Evolutionary conservation across 2,113 vertebrate genomes (phyloP).

Genomic region (Ibidorhyncha struthersii): DNA sequence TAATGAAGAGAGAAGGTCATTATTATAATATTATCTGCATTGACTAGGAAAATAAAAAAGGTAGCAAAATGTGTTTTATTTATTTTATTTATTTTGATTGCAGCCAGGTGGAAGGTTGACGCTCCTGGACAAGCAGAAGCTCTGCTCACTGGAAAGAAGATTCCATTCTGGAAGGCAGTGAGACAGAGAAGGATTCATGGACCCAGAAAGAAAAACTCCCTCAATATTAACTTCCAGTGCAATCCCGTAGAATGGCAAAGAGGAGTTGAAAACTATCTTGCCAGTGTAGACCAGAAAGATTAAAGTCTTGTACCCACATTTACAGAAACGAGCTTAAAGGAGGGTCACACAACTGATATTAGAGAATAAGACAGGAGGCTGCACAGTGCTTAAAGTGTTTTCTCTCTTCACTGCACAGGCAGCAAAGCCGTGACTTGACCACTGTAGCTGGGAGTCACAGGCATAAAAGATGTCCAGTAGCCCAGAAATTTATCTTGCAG

Average conservation of each 20-base stretch:
- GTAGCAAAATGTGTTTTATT: background rate
- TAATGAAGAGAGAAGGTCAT: background rate
- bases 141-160: background rate
- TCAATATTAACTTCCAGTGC: background rate
- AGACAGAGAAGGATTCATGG: background rate
- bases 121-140: background rate
- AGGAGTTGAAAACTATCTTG: background rate
- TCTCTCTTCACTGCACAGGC: background rate
- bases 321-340: background rate
- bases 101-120: background rate
- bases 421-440: background rate
- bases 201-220: background rate
- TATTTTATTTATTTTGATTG: background rate
- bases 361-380: background rate
- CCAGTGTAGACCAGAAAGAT: background rate
- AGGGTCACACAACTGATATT: fast-evolving
- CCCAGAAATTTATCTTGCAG: background rate
- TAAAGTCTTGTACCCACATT: background rate
- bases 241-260: background rate
- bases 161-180: background rate
- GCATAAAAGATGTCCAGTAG: background rate
- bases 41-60: background rate
- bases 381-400: background rate
- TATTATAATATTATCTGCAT: background rate
- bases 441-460: background rate